A percentile compares a stretch with the other conserved stretches of the same genome.
Conservation (phyloP, 2,797 vertebrate species). For the Microctenopoma stevenorrisi region DNA sequence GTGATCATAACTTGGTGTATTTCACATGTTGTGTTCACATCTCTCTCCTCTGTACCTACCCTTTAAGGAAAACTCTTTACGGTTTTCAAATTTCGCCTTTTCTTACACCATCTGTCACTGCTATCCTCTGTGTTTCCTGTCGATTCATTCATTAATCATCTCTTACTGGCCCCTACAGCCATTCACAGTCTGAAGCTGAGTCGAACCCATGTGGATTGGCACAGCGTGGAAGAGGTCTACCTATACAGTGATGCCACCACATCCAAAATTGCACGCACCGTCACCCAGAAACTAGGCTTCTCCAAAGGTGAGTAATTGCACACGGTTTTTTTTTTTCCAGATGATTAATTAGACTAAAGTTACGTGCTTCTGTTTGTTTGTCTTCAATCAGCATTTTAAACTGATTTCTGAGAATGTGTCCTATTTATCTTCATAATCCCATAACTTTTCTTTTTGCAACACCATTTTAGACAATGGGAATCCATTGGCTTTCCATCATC, state of each 20-base stretch:
- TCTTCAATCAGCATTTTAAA: not conserved
- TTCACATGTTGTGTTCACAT: constrained; percentile 10
- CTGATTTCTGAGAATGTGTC: no score
- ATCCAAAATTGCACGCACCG: constrained; percentile 97
- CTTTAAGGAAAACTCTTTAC: not conserved
- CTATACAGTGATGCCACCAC: constrained; percentile 98
- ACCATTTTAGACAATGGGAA: no score
- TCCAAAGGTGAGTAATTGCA: constrained; percentile 91
- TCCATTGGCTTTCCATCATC: no score
- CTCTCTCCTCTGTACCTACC: constrained; percentile 16
- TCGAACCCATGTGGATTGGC: constrained; percentile 97
- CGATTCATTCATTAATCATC: constrained; percentile 36
- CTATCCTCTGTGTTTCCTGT: constrained; percentile 6
- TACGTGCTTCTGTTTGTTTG: not conserved
- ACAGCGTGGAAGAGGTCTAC: constrained; percentile 96
- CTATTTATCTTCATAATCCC: no score
- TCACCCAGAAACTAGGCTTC: constrained; percentile 97
- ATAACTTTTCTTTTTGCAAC: no score
- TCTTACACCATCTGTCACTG: constrained; percentile 22
- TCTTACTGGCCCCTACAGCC: constrained; percentile 77
- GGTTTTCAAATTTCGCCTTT: not conserved
- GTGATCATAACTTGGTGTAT: constrained; percentile 10
- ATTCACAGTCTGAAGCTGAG: constrained; percentile 95
- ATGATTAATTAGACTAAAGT: not conserved
- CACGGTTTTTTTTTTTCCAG: not conserved